Evolutionary conservation across 1,140 invertebrate species (phyloP).

Genomic region (Pissodes strobi): DNA sequence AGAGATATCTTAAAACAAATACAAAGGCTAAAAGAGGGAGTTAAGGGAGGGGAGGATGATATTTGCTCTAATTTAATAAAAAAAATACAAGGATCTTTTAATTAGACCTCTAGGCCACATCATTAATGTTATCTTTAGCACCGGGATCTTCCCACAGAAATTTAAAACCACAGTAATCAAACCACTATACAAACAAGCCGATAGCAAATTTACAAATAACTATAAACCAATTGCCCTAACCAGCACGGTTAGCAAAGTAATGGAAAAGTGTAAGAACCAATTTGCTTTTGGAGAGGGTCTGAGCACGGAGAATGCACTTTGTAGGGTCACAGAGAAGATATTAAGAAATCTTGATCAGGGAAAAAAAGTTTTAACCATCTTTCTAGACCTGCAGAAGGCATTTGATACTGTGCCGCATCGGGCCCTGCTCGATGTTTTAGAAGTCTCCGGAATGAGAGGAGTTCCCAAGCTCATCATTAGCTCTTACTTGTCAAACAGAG

Average conservation of each 20-base stretch:
- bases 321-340: constrained; percentile 12
- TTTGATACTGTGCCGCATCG: constrained; percentile 43
- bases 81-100: neutral
- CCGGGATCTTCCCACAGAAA: constrained; percentile 2
- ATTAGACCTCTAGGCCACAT: constrained; percentile 3
- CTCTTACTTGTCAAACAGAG: neutral
- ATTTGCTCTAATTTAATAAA: constrained; percentile 7
- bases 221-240: constrained; percentile 14
- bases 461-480: constrained; percentile 10
- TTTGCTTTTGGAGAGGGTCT: constrained; percentile 10
- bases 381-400: constrained; percentile 40
- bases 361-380: constrained; percentile 34
- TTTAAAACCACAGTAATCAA: neutral
- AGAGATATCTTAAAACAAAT: neutral
- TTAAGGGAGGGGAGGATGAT: constrained; percentile 3
- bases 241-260: constrained; percentile 12
- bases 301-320: constrained; percentile 12
- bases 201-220: constrained; percentile 1
- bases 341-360: constrained; percentile 29
- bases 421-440: constrained; percentile 33
- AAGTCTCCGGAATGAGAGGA: constrained; percentile 35
- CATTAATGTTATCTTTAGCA: neutral
- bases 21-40: neutral
- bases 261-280: constrained; percentile 18
- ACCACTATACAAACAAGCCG: constrained; percentile 11